Conservation (phyloP, 2,888 invertebrate genomes). For the Actias luna region DNA sequence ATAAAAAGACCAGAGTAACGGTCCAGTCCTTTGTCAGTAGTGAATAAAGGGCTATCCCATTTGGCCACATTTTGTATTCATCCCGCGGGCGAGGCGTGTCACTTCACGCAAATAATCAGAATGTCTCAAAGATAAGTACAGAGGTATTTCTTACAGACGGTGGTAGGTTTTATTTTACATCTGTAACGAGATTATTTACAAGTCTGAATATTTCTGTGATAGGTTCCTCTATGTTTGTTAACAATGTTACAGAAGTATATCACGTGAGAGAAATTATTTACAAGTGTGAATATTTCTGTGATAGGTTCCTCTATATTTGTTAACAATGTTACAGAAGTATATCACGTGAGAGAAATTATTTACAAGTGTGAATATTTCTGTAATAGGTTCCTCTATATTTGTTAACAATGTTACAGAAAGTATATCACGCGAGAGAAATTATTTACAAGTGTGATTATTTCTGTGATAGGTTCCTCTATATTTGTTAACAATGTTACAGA, state of each 20-base stretch:
- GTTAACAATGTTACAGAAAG: background rate
- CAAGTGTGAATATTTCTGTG: background rate
- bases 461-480: background rate
- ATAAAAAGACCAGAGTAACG: background rate
- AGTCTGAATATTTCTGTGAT: background rate
- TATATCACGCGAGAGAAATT: background rate
- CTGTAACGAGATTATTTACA: background rate
- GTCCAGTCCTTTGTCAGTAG: conserved; percentile 4
- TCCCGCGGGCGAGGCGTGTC: conserved; percentile 36
- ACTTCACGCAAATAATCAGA: conserved; percentile 36
- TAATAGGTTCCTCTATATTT: background rate
- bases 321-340: background rate
- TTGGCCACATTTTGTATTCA: conserved; percentile 41
- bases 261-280: background rate
- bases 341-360: background rate
- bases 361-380: background rate
- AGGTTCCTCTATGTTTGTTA: background rate
- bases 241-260: background rate
- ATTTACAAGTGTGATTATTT: background rate
- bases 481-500: no score
- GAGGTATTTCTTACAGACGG: conserved; percentile 30
- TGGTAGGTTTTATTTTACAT: background rate
- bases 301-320: background rate
- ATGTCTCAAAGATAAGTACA: conserved; percentile 37
- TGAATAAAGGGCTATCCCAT: conserved; percentile 19